These are phyloP conservation scores for Cacoxenus indagator DNA, from an alignment of 2,888 invertebrate genomes.

Conservation along the genomic window DNA sequence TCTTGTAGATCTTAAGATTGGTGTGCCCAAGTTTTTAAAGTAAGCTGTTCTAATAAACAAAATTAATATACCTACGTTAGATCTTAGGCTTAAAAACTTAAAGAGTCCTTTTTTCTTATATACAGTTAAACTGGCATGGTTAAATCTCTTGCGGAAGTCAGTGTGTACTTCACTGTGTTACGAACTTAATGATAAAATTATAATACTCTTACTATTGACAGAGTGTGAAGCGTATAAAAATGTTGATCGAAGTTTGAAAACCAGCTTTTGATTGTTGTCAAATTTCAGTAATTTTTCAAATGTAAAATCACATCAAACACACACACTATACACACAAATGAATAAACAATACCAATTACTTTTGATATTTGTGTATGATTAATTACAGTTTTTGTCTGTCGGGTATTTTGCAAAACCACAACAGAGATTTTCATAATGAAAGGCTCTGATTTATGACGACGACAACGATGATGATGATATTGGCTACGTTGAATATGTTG, in stretches of 20 bases:
- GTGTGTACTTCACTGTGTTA: too few species aligned
- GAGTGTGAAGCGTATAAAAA: neutral
- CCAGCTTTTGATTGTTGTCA: constrained; percentile 41
- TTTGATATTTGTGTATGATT: constrained; percentile 26
- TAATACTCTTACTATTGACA: too few species aligned
- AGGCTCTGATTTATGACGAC: neutral
- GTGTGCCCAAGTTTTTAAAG: too few species aligned
- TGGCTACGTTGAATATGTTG: too few species aligned
- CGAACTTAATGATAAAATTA: too few species aligned
- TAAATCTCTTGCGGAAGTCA: too few species aligned
- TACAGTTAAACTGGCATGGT: too few species aligned
- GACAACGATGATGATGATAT: neutral
- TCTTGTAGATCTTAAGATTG: too few species aligned
- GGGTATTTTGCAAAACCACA: constrained; percentile 52
- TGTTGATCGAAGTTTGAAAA: neutral
- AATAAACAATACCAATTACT: constrained; percentile 61
- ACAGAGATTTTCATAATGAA: constrained; percentile 55
- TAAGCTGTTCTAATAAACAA: too few species aligned
- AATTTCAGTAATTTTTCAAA: constrained; percentile 59
- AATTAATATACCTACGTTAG: too few species aligned
- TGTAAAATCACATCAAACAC: constrained; percentile 59
- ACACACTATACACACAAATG: neutral
- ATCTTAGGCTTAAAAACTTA: too few species aligned
- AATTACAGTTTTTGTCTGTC: constrained; percentile 8
- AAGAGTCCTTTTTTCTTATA: too few species aligned